Evolutionary conservation across 2,888 invertebrate genomes (phyloP), one percentile per base, ranked within the genome.

Genomic region (Brenthis hecate): DNA sequence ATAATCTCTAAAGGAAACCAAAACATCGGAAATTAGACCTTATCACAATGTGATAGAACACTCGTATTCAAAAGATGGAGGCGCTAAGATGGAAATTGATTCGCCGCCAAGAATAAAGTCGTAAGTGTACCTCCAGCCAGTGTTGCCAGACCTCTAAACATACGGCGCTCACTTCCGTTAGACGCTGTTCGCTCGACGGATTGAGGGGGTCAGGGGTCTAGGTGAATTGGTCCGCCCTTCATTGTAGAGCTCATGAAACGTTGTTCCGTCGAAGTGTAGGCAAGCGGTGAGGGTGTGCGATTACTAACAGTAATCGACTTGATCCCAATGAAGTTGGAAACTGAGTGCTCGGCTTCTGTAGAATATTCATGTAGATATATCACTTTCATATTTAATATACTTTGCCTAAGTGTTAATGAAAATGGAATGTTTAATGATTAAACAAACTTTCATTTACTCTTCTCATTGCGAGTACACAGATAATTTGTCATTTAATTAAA

Each of bases 281-380:
- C 79, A 82, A 86, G 87, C 81, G 85, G 84, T 82, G 86, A 83
- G 87, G 87, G 87, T 84, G 84, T 84, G 80, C 88, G 87, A 88
- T 89, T 88, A 87, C 87, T 81, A 81, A 81, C 83, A 82, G 90
- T 90, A 89, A 91, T 91, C 89, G 88, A 82, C 87, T 85, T 88
- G 89, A 89, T 89, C 88, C 87, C 89, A 78, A 87, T 88, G 88
- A 89, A 88, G 89, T 88, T 86, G 85, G 85, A 82, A 87, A 87
- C 88, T 81, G 80, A 61, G 78, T 78, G 81, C 74, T 80, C 13
- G n/a, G 57, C 47, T 78, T 76, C 73, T 66, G 74, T 74, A 81
- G 74, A 66, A 14, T 65, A 51, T 67, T 48, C 11, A 28, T 32
- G 19, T 32, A 61, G 43, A 56, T 32, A 19, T 56, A 19, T 48